Evolutionary conservation across 2,888 invertebrate genomes (phyloP), one percentile per base, ranked within the genome.

Genomic region (Chelonus formosanus): DNA sequence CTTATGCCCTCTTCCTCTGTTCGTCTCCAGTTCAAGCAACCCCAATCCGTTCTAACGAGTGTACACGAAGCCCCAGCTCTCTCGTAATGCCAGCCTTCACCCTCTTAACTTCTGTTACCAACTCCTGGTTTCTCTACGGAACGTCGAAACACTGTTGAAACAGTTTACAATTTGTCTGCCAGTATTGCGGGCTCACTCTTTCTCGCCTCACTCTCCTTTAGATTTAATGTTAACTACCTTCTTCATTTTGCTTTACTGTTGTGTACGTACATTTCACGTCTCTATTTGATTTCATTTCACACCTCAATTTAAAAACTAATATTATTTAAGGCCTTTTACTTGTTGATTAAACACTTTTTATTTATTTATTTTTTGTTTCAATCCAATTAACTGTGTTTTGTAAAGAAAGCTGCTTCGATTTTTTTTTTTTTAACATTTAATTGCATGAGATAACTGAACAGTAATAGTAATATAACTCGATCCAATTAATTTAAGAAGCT

Each of bases 161-260:
- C 73, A 73, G 72, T 73, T 75, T 75, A 75, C 76, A 77, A 78
- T 79, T 79, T 79, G 77, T 78, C 75, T 77, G 74, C 72, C 72
- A 40, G 70, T 67, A 70, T 63, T 68, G 63, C 70, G 69, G 71
- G 70, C 69, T 69, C 69, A 69, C 70, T 71, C 65, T 68, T 72
- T 68, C 65, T 60, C 84, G 85, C 84, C 82, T 84, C 84, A 82
- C 85, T 86, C 86, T 86, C 85, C 85, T 85, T 86, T 86, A 84
- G 60, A 56, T 40, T 7, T 61, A 43, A 10, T 40, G 35, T 60
- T 52, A 35, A 36, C 20, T 52, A 20, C 35, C 57, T 57, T 58
- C 47, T 34, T 45, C 56, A 63, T 45, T 54, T 43, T 61, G 10
- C 36, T 47, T 58, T 40, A 6, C 7, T 44, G 36, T 20, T 54